Evolutionary conservation across 2,113 vertebrate genomes (phyloP), one percentile per base, ranked within the genome.

Genomic region (Mormoops blainvillei): DNA sequence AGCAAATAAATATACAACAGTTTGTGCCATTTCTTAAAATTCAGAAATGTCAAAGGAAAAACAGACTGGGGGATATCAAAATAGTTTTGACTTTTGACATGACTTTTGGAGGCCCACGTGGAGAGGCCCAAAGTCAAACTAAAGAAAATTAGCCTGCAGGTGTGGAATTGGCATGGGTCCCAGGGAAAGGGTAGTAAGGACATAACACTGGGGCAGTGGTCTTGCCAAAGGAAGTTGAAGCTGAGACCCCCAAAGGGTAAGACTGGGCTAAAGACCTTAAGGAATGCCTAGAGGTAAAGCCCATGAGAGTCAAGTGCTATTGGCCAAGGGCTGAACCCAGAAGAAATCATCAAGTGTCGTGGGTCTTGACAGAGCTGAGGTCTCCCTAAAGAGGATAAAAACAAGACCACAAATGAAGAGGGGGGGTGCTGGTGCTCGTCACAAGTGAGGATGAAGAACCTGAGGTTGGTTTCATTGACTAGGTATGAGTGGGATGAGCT

Each of bases 221-320:
- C 43, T 24, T 65, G 31, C 8, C 67, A 2, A 67, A 38, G 52
- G 74, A 52, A 12, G 3, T 14, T 31, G 7, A 77, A 50, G 52
- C 38, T 10, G 52, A 82, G 52, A 77, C 19, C 43, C 20, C 28
- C 61, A 33, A 22, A 12, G 4, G 12, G 6, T 5, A 12, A 63
- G 28, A 48, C 33, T 56, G 22, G 31, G 58, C 19, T 24, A 7
- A 41, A n/a, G n/a, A 19, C 28, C 28, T 28, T 14, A 58, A 50
- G n/a, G 36, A 58, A 11, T 0, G 3, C 38, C 18, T 0, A 9
- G 14, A 38, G 13, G 19, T 10, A 36, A n/a, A 20, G 36, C 5
- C 36, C 5, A 18, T 7, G 43, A 31, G 22, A 65, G 41, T 38
- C 28, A 45, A 5, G 11, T 15, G 26, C 28, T n/a, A 6, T 1